Conservation (phyloP, 2,113 vertebrate species). For the Leuciscus idus region DNA sequence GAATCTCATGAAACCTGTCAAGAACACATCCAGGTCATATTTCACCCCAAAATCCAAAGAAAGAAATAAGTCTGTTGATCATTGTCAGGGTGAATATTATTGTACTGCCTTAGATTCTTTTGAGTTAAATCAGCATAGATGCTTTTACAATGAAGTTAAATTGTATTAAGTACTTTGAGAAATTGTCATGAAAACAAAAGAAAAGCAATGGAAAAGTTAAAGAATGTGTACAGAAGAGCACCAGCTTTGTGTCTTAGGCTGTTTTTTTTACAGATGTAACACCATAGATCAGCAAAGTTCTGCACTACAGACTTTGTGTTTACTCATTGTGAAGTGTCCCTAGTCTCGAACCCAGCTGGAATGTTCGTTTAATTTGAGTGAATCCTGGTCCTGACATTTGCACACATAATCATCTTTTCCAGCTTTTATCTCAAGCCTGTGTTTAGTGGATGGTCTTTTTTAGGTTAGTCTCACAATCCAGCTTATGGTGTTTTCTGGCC, state of each 20-base stretch:
- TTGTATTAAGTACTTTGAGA: not conserved
- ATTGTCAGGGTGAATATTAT: not conserved
- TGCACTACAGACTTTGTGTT: not conserved
- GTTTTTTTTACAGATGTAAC: not conserved
- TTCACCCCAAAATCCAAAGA: not conserved
- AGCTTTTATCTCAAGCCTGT: not conserved
- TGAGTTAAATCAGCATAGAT: not conserved
- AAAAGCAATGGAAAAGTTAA: not conserved
- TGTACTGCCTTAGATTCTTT: not conserved
- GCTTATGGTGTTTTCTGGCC: not conserved
- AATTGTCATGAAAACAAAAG: not conserved
- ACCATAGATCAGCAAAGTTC: not conserved
- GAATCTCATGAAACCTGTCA: not conserved
- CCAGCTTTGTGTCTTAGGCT: not conserved
- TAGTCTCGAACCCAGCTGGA: not conserved
- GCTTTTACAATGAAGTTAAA: not conserved
- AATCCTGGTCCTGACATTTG: not conserved
- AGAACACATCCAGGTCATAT: not conserved
- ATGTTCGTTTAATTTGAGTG: conserved; percentile 1
- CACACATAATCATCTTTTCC: conserved; percentile 2
- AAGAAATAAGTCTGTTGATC: not conserved
- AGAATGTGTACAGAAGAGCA: not conserved
- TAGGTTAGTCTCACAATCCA: not conserved
- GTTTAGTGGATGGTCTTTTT: not conserved
- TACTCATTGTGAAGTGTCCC: conserved; percentile 8